phyloP scores from a whole-genome alignment of 1,140 invertebrate genomes.

The Phthorimaea operculella region DNA sequence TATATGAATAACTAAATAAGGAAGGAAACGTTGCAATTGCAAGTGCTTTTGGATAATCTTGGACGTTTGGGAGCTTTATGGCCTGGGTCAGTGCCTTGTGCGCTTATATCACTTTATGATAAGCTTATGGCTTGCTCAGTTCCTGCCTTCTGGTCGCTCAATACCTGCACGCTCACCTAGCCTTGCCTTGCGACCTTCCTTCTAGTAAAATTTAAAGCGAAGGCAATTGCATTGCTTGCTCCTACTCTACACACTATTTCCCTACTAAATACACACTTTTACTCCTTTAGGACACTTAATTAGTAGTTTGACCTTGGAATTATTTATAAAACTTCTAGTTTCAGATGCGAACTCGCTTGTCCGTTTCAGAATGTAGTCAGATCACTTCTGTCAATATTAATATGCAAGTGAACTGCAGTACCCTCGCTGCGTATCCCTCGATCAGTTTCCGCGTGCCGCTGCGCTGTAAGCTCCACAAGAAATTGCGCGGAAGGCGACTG shows the following conservation, averaged over 20 bases:
- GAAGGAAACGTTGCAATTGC: too few relatives aligned
- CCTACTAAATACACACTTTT: background rate
- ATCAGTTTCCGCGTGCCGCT: slow-evolving; percentile 27
- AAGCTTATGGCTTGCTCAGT: background rate
- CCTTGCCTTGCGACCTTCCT: slow-evolving; percentile 56
- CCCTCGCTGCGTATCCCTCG: background rate
- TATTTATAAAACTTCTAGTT: background rate
- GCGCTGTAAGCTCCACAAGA: slow-evolving; percentile 22
- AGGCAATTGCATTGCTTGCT: slow-evolving; percentile 16
- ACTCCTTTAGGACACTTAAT: background rate
- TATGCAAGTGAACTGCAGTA: background rate
- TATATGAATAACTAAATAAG: too few relatives aligned
- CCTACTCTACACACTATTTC: slow-evolving; percentile 25
- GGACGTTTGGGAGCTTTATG: background rate
- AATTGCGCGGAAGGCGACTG: slow-evolving; percentile 38
- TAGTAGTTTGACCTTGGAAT: background rate
- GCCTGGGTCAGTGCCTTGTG: background rate
- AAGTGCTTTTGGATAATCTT: background rate
- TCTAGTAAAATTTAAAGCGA: slow-evolving; percentile 61
- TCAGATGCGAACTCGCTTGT: background rate
- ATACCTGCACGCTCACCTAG: slow-evolving; percentile 41
- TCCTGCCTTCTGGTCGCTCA: background rate
- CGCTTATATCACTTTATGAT: background rate
- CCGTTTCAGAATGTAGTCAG: background rate
- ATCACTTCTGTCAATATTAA: background rate